Evolutionary conservation across 2,888 invertebrate genomes (phyloP), one percentile per base, ranked within the genome.

Genomic region (Orthosia gracilis): DNA sequence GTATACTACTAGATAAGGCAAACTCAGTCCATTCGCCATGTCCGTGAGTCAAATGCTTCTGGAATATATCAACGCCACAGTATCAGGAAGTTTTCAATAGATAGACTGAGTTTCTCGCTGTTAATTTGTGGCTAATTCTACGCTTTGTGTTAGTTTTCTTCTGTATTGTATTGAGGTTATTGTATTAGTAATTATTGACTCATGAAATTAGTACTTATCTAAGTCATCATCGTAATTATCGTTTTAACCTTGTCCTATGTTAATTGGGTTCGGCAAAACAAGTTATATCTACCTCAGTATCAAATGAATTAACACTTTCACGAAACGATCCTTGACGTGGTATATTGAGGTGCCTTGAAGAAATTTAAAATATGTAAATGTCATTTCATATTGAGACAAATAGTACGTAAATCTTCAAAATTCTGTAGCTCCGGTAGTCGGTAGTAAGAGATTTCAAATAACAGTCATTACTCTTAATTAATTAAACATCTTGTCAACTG

Each of bases 11-110:
- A 9, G 15, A 7, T 21, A 4, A 9, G 15, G 45, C 4, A 59
- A 45, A 21, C 21, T 61, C 61, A 21, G 5, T 61, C 9, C 45
- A 61, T 61, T 47, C 45, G 21, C 21, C 11, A 45, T 15, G 61
- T 15, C n/a, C 11, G 61, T 68, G 84, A 80, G 54, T 80, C 80
- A 83, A 71, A 71, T 61, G 84, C 15, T 47, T 80, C 82, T 82
- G 82, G 84, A 49, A 59, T 80, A 83, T 72, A 66, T 82, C 84
- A 76, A 71, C 45, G 71, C 47, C 61, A 63, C 54, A 68, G 80
- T 83, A 80, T 73, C 57, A 69, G 55, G 66, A 73, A 62, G 55
- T 66, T 82, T 69, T 59, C 68, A 73, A 69, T 66, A 69, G 73
- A 78, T 59, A 49, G n/a, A 21, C 26, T 9, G 31, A 50, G 69